phyloP scores from a whole-genome alignment of 2,888 invertebrate genomes.

The Apodemia mormo region DNA sequence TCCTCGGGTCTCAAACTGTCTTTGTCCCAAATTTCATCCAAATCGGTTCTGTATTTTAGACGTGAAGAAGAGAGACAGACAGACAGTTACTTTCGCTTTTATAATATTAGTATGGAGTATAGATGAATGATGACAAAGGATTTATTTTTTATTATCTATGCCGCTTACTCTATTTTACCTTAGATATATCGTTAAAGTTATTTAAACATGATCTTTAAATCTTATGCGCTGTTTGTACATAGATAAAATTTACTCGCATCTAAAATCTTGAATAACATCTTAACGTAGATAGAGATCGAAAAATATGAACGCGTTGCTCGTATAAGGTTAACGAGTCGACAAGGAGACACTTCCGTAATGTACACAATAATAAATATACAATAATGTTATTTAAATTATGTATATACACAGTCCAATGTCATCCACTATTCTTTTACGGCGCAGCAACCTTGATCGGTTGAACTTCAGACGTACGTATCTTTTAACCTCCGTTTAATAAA shows the following conservation, averaged over 20 bases:
- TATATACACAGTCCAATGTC: constrained; percentile 60
- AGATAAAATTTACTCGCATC: not conserved
- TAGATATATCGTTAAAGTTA: no score
- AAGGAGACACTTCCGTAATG: constrained; percentile 66
- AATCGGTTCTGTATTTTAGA: no score
- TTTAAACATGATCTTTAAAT: no score
- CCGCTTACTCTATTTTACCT: no score
- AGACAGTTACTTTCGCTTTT: no score
- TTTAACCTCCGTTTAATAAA: constrained; percentile 18
- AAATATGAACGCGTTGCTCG: constrained; percentile 52
- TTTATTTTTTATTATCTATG: no score
- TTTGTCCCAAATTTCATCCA: no score
- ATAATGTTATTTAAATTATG: constrained; percentile 58
- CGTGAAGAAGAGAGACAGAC: no score
- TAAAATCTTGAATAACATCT: constrained; percentile 22
- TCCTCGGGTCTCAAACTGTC: no score
- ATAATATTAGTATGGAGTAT: no score
- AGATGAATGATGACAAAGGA: no score
- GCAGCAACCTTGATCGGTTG: constrained; percentile 57
- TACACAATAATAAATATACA: constrained; percentile 50
- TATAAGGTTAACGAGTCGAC: constrained; percentile 62
- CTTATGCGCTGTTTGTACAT: not conserved
- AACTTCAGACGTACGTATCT: constrained; percentile 42
- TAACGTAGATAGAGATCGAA: constrained; percentile 32
- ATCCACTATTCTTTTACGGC: constrained; percentile 64